phyloP scores from a whole-genome alignment of 2,888 invertebrate species.

The Tipula helvola region DNA sequence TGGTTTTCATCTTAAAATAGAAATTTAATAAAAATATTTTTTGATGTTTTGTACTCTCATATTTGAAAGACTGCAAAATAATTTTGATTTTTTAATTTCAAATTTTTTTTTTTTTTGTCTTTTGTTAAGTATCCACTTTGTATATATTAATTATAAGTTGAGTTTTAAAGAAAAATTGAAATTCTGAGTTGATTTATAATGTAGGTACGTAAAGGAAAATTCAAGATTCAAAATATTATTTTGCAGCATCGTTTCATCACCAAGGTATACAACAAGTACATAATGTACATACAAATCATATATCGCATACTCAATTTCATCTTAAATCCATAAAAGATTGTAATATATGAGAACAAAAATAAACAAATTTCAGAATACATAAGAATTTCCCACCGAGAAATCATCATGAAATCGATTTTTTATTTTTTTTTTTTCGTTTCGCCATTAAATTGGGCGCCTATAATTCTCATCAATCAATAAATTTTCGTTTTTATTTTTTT shows the following conservation, averaged over 20 bases:
- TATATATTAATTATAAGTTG: not conserved
- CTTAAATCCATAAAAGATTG: not conserved
- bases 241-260: too few species aligned
- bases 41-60: not conserved
- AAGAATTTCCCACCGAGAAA: not conserved
- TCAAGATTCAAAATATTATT: not conserved
- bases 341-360: not conserved
- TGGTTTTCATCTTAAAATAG: not conserved
- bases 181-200: not conserved
- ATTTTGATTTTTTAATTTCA: not conserved
- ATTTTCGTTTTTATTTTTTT: not conserved
- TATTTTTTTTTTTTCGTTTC: not conserved
- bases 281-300: not conserved
- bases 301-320: not conserved
- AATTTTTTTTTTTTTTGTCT: not conserved
- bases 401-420: not conserved
- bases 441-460: constrained; percentile 4
- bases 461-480: constrained; percentile 4
- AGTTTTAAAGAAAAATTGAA: not conserved
- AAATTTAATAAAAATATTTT: not conserved
- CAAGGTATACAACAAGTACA: not conserved
- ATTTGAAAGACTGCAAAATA: not conserved
- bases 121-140: not conserved
- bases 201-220: not conserved
- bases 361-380: not conserved